Percentiles rank a stretch among this genome's conserved stretches.
Conservation (phyloP, 2,113 vertebrate species). For the Proterorhinus semilunaris region DNA sequence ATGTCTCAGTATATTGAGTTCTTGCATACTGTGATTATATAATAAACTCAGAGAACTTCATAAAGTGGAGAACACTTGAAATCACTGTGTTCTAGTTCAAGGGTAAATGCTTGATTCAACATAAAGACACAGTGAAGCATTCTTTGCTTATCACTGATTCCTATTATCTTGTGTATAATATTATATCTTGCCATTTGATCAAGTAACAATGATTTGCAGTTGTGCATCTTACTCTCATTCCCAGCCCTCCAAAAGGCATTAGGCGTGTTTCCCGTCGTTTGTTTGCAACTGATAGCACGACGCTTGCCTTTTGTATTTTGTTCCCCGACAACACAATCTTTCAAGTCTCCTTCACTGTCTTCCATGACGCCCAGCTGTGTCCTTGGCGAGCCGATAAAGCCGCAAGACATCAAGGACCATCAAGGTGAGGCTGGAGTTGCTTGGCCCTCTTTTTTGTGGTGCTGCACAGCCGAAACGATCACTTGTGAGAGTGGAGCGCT, state of each 20-base stretch:
- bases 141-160: too few species aligned
- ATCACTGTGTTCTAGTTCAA: too few species aligned
- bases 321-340: slow-evolving; percentile 4
- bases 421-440: slow-evolving; percentile 44
- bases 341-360: slow-evolving; percentile 30
- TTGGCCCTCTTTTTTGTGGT: slow-evolving; percentile 8
- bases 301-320: background rate
- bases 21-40: too few species aligned
- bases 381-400: slow-evolving; percentile 43
- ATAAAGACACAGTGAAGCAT: too few species aligned
- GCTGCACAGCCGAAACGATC: slow-evolving; percentile 10
- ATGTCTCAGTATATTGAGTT: too few species aligned
- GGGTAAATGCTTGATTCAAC: too few species aligned
- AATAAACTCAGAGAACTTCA: too few species aligned
- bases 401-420: slow-evolving; percentile 51
- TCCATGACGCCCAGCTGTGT: slow-evolving; percentile 32
- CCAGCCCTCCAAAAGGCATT: background rate
- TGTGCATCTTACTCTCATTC: background rate
- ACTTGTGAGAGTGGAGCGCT: slow-evolving; percentile 14
- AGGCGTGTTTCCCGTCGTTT: background rate
- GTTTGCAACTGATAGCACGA: background rate
- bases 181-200: background rate
- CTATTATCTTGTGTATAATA: background rate
- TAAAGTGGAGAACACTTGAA: too few species aligned
- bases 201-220: background rate